A percentile compares a stretch with the other conserved stretches of the same genome.
Conservation (phyloP, 2,888 invertebrate species). For the Chrysolina oricalcia region DNA sequence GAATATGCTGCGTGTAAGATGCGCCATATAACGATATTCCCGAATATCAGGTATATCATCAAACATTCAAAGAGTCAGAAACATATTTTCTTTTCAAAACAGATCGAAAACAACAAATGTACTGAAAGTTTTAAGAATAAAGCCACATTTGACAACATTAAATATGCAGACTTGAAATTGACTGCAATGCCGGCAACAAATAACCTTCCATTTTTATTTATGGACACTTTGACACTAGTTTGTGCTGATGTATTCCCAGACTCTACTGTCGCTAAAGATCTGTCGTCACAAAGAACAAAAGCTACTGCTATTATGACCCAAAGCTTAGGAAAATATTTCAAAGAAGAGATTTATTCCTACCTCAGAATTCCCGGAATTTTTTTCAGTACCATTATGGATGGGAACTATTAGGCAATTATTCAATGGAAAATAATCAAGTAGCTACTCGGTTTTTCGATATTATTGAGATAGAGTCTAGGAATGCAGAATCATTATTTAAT, state of each 20-base stretch:
- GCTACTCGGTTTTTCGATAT: conserved; percentile 20
- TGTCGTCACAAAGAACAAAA: conserved; percentile 14
- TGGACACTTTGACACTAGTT: conserved; percentile 18
- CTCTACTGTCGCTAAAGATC: conserved; percentile 6
- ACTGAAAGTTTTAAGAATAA: neutral
- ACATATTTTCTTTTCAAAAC: conserved; percentile 9
- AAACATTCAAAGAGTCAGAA: conserved; percentile 6
- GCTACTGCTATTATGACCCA: conserved; percentile 18
- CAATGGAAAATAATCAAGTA: conserved; percentile 10
- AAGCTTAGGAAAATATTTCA: conserved; percentile 14
- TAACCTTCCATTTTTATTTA: conserved; percentile 21
- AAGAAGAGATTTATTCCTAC: conserved; percentile 11
- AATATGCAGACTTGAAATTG: too few relatives aligned
- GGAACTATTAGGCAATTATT: conserved; percentile 4
- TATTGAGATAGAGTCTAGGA: conserved; percentile 27
- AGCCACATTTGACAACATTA: conserved; percentile 14
- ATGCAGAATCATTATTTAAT: conserved; percentile 22
- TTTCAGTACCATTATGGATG: conserved; percentile 13
- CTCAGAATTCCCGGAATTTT: conserved; percentile 9
- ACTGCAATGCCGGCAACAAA: too few relatives aligned
- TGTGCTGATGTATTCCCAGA: conserved; percentile 19
- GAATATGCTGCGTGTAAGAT: conserved; percentile 15
- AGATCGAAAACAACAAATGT: conserved; percentile 1
- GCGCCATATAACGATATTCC: neutral
- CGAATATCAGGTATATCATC: conserved; percentile 14